phyloP scores from a whole-genome alignment of 2,113 vertebrate genomes.

The Gopherus flavomarginatus region DNA sequence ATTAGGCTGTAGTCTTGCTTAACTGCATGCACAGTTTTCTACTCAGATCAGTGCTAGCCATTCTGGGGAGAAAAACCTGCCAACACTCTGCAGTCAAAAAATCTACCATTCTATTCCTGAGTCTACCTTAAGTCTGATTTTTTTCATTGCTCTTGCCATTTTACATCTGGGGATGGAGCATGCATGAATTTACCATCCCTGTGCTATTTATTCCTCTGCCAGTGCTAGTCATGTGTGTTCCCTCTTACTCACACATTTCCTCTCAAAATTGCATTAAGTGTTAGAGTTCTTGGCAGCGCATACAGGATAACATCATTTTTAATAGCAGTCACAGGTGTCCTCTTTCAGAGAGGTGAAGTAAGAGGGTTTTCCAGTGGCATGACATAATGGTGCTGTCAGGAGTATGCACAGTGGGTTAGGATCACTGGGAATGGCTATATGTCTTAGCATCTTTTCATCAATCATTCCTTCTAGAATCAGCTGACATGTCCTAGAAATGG shows the following conservation, averaged over 20 bases:
- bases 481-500: not conserved
- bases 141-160: slow-evolving; percentile 5
- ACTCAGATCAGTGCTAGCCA: not conserved
- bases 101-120: slow-evolving; percentile 1
- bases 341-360: not conserved
- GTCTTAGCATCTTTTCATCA: not conserved
- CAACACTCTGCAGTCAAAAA: not conserved
- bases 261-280: slow-evolving; percentile 32
- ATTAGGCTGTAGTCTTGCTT: not conserved
- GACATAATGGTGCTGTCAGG: not conserved
- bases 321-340: slow-evolving; percentile 62
- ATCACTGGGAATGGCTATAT: not conserved
- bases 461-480: not conserved
- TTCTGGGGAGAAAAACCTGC: not conserved
- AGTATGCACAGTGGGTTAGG: not conserved
- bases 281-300: slow-evolving; percentile 38
- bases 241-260: slow-evolving; percentile 59
- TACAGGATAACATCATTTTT: slow-evolving; percentile 30
- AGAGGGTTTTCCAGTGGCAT: slow-evolving; percentile 14
- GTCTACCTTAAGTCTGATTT: not conserved
- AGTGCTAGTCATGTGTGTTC: not conserved
- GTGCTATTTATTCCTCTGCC: slow-evolving; percentile 17
- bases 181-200: not conserved
- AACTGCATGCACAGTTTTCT: not conserved
- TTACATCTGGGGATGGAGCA: not conserved